These are phyloP conservation scores for Anarhynchus alexandrinus DNA, from an alignment of 2,113 vertebrate species.

Conservation along the genomic window DNA sequence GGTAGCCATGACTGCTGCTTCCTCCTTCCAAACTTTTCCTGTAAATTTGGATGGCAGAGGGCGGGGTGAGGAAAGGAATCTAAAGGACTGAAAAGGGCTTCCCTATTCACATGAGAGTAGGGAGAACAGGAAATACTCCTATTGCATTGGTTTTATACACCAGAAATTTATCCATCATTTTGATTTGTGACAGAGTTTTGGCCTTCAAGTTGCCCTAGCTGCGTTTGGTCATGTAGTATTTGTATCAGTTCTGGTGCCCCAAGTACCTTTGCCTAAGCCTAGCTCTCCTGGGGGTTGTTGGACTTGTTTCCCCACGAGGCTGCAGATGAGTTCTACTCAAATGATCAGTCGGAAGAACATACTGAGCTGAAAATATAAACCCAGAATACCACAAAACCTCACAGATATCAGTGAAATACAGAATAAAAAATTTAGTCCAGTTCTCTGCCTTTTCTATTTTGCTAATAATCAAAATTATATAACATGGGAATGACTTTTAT, in stretches of 20 bases:
- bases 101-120: neutral
- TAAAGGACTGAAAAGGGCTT: neutral
- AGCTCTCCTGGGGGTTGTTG: neutral
- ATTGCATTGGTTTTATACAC: neutral
- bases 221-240: neutral
- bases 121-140: neutral
- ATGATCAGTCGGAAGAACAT: neutral
- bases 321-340: neutral
- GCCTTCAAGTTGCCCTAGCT: neutral
- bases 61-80: neutral
- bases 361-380: neutral
- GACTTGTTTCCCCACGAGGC: neutral
- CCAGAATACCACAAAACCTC: neutral
- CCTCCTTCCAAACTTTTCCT: neutral
- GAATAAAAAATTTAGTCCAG: neutral
- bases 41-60: neutral
- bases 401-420: neutral
- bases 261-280: neutral
- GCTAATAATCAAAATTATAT: slow-evolving; percentile 25
- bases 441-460: slow-evolving; percentile 19
- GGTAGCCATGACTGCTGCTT: neutral
- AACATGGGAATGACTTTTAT: neutral
- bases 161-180: neutral
- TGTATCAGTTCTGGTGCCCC: neutral
- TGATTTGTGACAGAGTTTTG: neutral